These are phyloP conservation scores for Ascidia mentula DNA, from an alignment of 23 tunicate species.

Conservation along the genomic window DNA sequence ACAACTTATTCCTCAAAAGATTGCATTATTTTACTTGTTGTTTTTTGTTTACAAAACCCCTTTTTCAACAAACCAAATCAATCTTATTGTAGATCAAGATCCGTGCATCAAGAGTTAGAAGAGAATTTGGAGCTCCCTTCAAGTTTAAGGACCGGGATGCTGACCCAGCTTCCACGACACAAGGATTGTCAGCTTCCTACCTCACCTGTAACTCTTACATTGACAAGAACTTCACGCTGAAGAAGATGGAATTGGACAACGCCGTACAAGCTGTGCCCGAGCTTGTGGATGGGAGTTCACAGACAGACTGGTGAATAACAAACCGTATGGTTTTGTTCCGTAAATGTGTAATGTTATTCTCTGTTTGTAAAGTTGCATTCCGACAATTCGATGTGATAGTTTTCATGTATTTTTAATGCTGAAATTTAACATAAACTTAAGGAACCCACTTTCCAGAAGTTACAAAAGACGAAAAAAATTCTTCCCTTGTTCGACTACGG, in stretches of 20 bases:
- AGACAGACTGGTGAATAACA: conserved; percentile 61
- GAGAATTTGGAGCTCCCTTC: conserved; percentile 70
- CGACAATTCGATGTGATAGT: no score
- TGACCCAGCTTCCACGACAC: conserved; percentile 40
- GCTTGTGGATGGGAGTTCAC: conserved; percentile 48
- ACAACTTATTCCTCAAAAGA: no score
- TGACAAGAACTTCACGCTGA: conserved; percentile 49
- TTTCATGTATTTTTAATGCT: no score
- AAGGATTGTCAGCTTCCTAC: conserved; percentile 73
- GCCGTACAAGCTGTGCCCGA: conserved; percentile 78
- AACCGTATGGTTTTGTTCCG: no score
- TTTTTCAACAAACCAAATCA: background rate
- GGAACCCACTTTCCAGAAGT: no score
- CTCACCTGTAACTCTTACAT: conserved; percentile 48
- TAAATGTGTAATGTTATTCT: no score
- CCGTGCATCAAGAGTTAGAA: conserved; percentile 68
- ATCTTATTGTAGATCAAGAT: conserved; percentile 43
- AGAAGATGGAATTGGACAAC: conserved; percentile 57
- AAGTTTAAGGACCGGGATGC: conserved; percentile 73
- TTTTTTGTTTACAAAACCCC: no score
- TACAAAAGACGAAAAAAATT: no score
- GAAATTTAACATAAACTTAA: no score
- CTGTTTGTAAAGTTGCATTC: no score
- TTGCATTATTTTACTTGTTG: no score
- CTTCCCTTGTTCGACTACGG: no score